Evolutionary conservation across 2,113 vertebrate species (phyloP).

Genomic region (Sapajus apella): DNA sequence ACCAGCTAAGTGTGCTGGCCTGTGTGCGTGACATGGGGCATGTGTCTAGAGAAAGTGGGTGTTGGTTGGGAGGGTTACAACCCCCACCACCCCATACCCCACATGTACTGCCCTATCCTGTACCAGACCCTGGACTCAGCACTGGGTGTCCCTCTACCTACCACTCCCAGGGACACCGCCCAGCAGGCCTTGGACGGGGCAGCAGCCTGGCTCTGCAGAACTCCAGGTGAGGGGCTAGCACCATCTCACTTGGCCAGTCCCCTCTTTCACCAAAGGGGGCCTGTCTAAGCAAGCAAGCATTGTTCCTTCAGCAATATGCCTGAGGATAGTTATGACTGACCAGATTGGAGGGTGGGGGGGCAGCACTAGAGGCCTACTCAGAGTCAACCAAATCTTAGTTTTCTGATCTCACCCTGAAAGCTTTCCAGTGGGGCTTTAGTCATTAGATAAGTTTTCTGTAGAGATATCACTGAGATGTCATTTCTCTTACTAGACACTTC

Average conservation of each 20-base stretch:
- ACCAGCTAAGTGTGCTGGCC: neutral
- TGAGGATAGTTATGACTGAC: rapidly evolving
- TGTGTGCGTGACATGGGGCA: rapidly evolving
- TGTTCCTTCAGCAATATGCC: neutral
- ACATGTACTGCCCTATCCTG: rapidly evolving
- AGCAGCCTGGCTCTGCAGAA: neutral
- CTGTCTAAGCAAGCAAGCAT: neutral
- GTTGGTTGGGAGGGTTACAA: neutral
- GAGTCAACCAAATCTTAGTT: neutral
- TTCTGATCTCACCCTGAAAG: neutral
- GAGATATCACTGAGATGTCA: neutral
- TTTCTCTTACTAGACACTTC: neutral
- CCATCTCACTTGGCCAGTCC: neutral
- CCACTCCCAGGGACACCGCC: neutral
- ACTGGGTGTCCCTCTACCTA: too few species aligned
- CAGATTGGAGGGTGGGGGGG: too few species aligned
- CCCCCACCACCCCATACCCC: rapidly evolving
- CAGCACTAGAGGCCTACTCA: neutral
- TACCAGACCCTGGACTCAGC: neutral
- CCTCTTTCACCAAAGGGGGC: neutral
- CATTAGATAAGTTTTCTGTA: rapidly evolving
- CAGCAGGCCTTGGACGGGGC: neutral
- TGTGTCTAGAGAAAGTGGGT: neutral
- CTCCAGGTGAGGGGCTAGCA: neutral
- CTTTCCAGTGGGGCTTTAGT: rapidly evolving